Base-by-base conservation (phyloP, 2,888 invertebrate species). In the Drosophila nr. fundita region DNA sequence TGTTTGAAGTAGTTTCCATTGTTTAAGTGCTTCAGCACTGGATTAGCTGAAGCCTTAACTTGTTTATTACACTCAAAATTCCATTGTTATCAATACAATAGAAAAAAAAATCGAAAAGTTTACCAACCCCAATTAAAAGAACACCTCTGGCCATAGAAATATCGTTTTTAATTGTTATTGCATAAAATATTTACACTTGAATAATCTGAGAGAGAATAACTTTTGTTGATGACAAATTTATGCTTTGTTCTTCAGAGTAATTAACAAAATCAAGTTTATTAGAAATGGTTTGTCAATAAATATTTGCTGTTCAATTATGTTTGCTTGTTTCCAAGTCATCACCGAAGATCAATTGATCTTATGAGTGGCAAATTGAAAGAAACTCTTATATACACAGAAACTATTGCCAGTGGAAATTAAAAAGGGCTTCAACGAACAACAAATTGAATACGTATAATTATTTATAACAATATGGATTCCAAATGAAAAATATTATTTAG, bases 1-100 rank as follows among this genome's bases (percentile, higher is more conserved):
- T 77, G 82, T 54, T 50, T 15, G 2, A 21, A 42, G 15, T 13
- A 50, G 27, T 30, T 38, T 60, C 27, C 21, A 11, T 29, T 40
- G 30, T 30, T 34, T 11, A 53, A n/a, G 21, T 38, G 32, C n/a
- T 27, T 42, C n/a, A 5, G 21, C 21, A 50, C 13, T 10, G 6
- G 50, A 38, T 63, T n/a, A 32, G 13, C 13, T 18, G 1, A 11
- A 38, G n/a, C 13, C 32, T 2, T 1, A n/a, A 8, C 8, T 30
- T 11, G 32, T n/a, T 45, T 30, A 60, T 24, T 3, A 7, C 40
- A 38, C 61, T 29, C 18, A 11, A 45, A 34, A 55, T 11, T 27
- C 29, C 13, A 18, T 13, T 8, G 2, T 49, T 18, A 27, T 15
- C 50, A 50, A 27, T 29, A 29, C 2, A 34, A 34, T 2, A 8